Percentiles rank a stretch among this genome's conserved stretches.
Evolutionary conservation across 2,797 vertebrate species (phyloP).

Genomic region (Urosaurus nigricauda): DNA sequence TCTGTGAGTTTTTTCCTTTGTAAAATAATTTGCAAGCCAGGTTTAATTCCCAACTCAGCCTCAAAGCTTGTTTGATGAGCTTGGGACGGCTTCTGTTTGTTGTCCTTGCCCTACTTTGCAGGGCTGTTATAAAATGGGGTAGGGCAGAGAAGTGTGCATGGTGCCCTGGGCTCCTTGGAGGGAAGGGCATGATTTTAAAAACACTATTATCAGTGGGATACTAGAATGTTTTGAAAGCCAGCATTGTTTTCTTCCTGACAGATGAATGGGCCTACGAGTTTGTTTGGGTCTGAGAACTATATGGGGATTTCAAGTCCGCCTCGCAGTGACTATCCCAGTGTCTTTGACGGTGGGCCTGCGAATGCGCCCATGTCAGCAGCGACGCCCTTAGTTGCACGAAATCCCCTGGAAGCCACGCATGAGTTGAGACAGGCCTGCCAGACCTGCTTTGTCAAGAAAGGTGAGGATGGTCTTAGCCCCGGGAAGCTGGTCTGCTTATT

Average conservation of each 20-base stretch:
- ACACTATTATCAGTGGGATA: neutral
- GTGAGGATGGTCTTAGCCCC: conserved; percentile 76
- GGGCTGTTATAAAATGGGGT: neutral
- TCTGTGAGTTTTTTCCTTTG: no score
- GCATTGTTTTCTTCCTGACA: conserved; percentile 70
- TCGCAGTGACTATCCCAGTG: conserved; percentile 79
- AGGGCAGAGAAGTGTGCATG: neutral
- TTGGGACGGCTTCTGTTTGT: neutral
- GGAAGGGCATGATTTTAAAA: no score
- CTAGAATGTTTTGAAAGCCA: neutral
- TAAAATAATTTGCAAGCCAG: no score
- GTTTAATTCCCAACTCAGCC: neutral
- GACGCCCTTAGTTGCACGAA: conserved; percentile 78
- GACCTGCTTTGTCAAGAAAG: conserved; percentile 90
- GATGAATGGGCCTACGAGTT: conserved; percentile 84
- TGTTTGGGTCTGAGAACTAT: conserved; percentile 83
- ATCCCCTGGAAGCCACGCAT: conserved; percentile 93
- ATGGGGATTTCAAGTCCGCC: conserved; percentile 86
- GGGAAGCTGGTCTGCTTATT: no score
- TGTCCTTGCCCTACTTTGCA: no score
- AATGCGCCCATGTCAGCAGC: conserved; percentile 63
- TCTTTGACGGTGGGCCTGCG: conserved; percentile 78
- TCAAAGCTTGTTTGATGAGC: no score
- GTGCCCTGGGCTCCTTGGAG: neutral
- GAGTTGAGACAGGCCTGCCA: conserved; percentile 94